Percentiles rank a stretch among this genome's conserved stretches.
Evolutionary conservation across 2,113 vertebrate genomes (phyloP).

Genomic region (Oryzias curvinotus): DNA sequence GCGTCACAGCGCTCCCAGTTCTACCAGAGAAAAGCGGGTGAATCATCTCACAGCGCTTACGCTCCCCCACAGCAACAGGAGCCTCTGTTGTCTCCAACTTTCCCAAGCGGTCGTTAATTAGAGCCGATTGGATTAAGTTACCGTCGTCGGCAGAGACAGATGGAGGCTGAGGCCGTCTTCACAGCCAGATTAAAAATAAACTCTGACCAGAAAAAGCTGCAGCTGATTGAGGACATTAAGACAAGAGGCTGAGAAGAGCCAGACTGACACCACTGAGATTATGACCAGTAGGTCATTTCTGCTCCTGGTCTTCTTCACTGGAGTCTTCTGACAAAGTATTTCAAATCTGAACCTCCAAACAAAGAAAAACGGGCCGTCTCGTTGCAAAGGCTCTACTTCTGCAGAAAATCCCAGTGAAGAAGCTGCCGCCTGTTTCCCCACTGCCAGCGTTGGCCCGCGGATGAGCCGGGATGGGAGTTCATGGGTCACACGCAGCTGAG

Average conservation of each 20-base stretch:
- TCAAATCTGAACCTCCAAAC: no score
- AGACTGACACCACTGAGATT: not conserved
- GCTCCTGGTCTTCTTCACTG: not conserved
- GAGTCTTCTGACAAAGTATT: no score
- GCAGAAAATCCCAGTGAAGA: no score
- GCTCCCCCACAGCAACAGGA: not conserved
- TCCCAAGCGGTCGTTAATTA: slow-evolving; percentile 20
- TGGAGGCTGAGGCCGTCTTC: slow-evolving; percentile 1
- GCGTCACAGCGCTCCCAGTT: slow-evolving; percentile 83
- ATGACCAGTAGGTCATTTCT: not conserved
- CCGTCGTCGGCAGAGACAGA: slow-evolving; percentile 2
- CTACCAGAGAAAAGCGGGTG: slow-evolving; percentile 65
- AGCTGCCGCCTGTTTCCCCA: no score
- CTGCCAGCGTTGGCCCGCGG: no score
- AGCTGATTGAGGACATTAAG: not conserved
- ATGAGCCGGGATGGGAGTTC: no score
- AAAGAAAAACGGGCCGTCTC: no score
- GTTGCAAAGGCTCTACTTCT: no score
- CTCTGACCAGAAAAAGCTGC: not conserved
- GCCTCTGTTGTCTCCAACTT: not conserved
- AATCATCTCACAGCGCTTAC: not conserved
- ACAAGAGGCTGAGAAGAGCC: not conserved
- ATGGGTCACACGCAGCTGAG: no score
- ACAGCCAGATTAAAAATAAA: not conserved
- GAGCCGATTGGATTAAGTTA: slow-evolving; percentile 51